Base-by-base conservation (phyloP, 2,797 vertebrate genomes). In the Sardinella longiceps region DNA sequence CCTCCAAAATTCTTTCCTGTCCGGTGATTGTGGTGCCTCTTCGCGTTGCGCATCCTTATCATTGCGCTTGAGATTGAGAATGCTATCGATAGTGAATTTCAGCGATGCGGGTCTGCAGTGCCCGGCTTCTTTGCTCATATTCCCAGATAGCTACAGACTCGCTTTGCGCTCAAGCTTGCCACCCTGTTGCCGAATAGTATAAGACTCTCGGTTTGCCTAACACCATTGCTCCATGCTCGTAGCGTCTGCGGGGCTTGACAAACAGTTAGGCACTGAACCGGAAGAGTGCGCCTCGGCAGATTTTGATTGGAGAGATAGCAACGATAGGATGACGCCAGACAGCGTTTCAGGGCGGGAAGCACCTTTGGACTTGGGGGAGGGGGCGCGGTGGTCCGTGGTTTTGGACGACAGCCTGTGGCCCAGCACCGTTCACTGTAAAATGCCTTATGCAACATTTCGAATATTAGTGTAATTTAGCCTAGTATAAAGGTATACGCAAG, bases 81-180 rank as follows among this genome's bases (percentile, higher is more conserved):
- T 96, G 89, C 88, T 93, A 86, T 96, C 95, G 11, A 96, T 96
- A n/a, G 95, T 95, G 90, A 96, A 96, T 4, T 94, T 94, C 82
- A 95, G 86, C 82, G 94, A 92, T 58, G 93, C 90, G 70, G 92
- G 91, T 88, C 94, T 93, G 30, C 91, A 87, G 83, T 92, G 88
- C 58, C 89, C 86, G 12, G 90, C 93, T 90, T 90, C 93, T 88
- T 94, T 94, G 91, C 91, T 95, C 95, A 95, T 95, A 25, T 84
- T 94, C 90, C 89, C 91, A 82, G 63, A 33, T 70, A 70, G 28
- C 63, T n/a, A n/a, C 56, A 25, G 23, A 10, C 56, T 60, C 56
- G 56, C 23, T 25, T 33, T 37, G 12, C 37, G 70, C 70, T 43
- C 28, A 70, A 77, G 84, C 28, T 37, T 80, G 33, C 70, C 70